Evolutionary conservation across 2,113 vertebrate species (phyloP), one percentile per base, ranked within the genome.

Genomic region (Oryzias woworae): DNA sequence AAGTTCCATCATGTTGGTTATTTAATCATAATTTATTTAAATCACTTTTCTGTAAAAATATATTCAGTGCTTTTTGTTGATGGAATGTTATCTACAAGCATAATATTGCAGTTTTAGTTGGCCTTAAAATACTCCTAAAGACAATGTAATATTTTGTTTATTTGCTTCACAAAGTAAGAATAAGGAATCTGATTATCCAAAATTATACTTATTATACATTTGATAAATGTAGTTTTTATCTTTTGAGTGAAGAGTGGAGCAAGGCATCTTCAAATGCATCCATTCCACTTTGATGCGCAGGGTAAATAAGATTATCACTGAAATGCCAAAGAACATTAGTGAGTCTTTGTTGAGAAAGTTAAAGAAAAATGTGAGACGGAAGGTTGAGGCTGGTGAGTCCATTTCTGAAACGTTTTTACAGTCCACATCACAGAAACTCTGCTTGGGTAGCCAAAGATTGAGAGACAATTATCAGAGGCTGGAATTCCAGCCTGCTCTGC

Each of bases 401-500:
- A 23, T 53, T 72, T 69, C 49, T 53, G 1, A 69, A 81, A 62
- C 57, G 36, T 45, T 65, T 62, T 62, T 54, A 28, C 62, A 55
- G 55, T 60, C 55, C 41, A 64, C 69, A 69, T 67, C 60, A 54
- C 66, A 72, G 73, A 78, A 79, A 76, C 56, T 74, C 63, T 75
- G 78, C 66, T 78, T 28, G 53, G 48, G 45, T 64, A 64, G 65
- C 75, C 69, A 66, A 64, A 73, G 79, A 75, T 77, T 77, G 76
- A 73, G 26, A 79, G 77, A 69, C 79, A 77, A 76, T 84, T 86
- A 89, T 89, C 90, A 83, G 82, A 64, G 71, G 78, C 75, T 75
- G 77, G 75, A 88, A 90, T 90, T 90, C 87, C 87, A 86, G 81
- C 52, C 85, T 62, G 75, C 67, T 71, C 75, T 71, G 77, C 73